These are phyloP conservation scores for Amyelois transitella DNA, from an alignment of 1,140 invertebrate species.

Conservation along the genomic window DNA sequence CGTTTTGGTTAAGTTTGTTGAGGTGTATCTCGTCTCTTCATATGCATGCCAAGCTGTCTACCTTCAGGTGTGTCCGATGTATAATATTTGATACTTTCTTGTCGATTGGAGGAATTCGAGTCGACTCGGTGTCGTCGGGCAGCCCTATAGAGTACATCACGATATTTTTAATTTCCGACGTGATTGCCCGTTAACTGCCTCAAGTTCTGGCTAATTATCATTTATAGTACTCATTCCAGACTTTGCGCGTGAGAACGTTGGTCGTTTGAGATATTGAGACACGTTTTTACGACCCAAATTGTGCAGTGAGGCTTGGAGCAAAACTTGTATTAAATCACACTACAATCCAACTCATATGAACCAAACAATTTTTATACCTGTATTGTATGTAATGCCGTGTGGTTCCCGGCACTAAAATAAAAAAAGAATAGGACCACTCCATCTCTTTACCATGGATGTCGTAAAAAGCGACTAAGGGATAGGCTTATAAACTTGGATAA, in stretches of 20 bases:
- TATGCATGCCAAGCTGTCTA: conserved; percentile 53
- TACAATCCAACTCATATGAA: too few relatives aligned
- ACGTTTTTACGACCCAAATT: too few relatives aligned
- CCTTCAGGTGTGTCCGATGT: conserved; percentile 64
- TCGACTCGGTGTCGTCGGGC: conserved; percentile 19
- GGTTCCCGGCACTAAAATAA: too few relatives aligned
- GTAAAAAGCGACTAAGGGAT: too few relatives aligned
- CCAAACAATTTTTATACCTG: too few relatives aligned
- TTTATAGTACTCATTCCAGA: not conserved
- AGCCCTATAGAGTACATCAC: not conserved
- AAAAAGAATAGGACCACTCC: too few relatives aligned
- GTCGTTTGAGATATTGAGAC: too few relatives aligned
- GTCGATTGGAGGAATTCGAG: conserved; percentile 36
- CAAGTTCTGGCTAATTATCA: not conserved
- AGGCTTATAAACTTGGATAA: too few relatives aligned
- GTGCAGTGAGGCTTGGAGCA: too few relatives aligned
- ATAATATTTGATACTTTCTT: conserved; percentile 73
- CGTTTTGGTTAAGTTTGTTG: conserved; percentile 14
- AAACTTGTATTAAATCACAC: too few relatives aligned
- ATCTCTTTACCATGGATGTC: too few relatives aligned
- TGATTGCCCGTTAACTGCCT: not conserved
- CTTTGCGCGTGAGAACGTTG: not conserved
- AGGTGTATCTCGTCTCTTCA: conserved; percentile 38
- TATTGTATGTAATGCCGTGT: too few relatives aligned
- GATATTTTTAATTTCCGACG: not conserved